phyloP scores from a whole-genome alignment of 1,140 invertebrate species.

The Leptestheria dahalacensis region DNA sequence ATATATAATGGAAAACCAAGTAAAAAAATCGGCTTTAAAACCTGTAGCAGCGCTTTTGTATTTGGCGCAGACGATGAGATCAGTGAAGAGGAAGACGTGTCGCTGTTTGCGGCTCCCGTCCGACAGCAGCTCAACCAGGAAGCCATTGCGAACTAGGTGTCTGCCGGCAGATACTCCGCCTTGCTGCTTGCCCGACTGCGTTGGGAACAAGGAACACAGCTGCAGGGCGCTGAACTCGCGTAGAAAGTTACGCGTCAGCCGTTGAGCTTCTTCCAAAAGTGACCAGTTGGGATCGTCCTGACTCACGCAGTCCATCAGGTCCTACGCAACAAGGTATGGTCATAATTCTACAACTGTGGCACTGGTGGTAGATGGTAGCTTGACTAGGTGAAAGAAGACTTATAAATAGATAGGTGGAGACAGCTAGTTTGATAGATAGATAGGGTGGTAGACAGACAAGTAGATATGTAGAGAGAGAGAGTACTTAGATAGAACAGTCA shows the following conservation, averaged over 20 bases:
- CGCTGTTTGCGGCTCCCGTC: conserved; percentile 76
- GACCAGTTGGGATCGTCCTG: conserved; percentile 64
- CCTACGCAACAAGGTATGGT: conserved; percentile 36
- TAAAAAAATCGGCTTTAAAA: neutral
- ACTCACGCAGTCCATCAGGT: conserved; percentile 72
- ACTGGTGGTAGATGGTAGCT: too few relatives aligned
- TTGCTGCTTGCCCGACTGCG: conserved; percentile 30
- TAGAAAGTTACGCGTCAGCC: conserved; percentile 74
- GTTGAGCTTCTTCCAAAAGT: conserved; percentile 62
- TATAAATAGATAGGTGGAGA: too few relatives aligned
- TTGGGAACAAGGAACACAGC: conserved; percentile 64
- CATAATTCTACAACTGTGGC: too few relatives aligned
- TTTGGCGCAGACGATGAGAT: conserved; percentile 88
- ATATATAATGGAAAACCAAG: neutral
- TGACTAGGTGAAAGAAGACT: too few relatives aligned
- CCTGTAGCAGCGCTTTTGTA: conserved; percentile 46
- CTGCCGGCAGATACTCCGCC: conserved; percentile 37
- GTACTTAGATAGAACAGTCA: too few relatives aligned
- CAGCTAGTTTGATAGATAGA: too few relatives aligned
- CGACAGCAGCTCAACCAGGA: conserved; percentile 68
- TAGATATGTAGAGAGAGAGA: too few relatives aligned
- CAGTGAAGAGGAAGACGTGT: conserved; percentile 86
- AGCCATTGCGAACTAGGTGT: conserved; percentile 83
- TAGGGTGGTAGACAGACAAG: too few relatives aligned
- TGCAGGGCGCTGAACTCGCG: conserved; percentile 82